phyloP scores from a whole-genome alignment of 2,888 invertebrate genomes.

The Exephanes ischioxanthus region DNA sequence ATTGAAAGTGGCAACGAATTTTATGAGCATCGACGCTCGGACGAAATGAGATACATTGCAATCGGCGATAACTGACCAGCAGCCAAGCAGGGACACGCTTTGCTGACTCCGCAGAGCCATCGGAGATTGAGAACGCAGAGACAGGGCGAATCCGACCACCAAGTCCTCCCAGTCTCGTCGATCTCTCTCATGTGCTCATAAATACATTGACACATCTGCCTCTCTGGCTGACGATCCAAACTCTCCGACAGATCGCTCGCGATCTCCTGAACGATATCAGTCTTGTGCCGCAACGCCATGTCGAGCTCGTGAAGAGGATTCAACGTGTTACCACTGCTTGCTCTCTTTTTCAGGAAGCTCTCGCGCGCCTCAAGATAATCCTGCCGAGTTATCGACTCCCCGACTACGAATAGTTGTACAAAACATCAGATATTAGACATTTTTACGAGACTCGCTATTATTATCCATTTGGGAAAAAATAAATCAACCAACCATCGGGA shows the following conservation, averaged over 20 bases:
- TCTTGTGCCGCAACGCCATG: constrained; percentile 50
- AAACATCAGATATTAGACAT: not conserved
- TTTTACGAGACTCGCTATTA: not conserved
- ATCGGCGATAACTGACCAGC: constrained; percentile 39
- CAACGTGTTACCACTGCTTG: constrained; percentile 29
- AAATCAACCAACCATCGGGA: constrained; percentile 25
- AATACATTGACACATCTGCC: constrained; percentile 78
- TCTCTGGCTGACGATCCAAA: constrained; percentile 58
- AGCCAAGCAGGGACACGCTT: constrained; percentile 77
- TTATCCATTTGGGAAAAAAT: not conserved
- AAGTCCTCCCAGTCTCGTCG: constrained; percentile 74
- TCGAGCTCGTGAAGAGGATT: constrained; percentile 55
- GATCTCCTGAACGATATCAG: constrained; percentile 59
- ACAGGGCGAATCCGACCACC: constrained; percentile 79
- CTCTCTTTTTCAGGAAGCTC: constrained; percentile 34
- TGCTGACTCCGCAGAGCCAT: constrained; percentile 73
- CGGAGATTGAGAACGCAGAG: constrained; percentile 79
- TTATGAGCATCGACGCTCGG: not conserved
- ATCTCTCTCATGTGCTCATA: constrained; percentile 79
- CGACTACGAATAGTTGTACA: constrained; percentile 2
- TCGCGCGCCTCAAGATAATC: constrained; percentile 55
- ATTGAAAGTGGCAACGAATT: not conserved
- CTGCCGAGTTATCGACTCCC: constrained; percentile 43
- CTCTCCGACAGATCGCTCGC: constrained; percentile 59
- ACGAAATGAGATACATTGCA: not conserved